phyloP scores from a whole-genome alignment of 2,113 vertebrate species.

The Trematomus loennbergii region DNA sequence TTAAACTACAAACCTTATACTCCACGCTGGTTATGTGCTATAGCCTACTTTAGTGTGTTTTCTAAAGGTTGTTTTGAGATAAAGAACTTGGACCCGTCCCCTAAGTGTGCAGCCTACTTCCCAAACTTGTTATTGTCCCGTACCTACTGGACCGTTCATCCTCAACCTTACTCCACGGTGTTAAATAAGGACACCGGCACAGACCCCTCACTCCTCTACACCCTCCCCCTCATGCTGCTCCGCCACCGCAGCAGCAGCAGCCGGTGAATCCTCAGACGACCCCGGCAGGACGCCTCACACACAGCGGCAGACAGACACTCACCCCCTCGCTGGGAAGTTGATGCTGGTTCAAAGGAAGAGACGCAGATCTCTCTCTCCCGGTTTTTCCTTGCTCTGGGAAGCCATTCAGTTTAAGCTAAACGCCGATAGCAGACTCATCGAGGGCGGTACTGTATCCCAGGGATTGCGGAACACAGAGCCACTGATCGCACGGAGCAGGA shows the following conservation, averaged over 20 bases:
- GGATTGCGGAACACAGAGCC: conserved; percentile 81
- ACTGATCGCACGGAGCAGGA: conserved; percentile 71
- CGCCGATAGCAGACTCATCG: conserved; percentile 85
- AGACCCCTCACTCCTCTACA: background rate
- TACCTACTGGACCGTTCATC: conserved; percentile 39
- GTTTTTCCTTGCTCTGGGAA: conserved; percentile 80
- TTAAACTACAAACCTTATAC: conserved; percentile 16
- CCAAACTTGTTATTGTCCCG: conserved; percentile 67
- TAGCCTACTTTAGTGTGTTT: background rate
- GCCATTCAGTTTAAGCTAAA: conserved; percentile 89
- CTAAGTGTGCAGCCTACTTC: conserved; percentile 35
- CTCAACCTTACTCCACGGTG: conserved; percentile 35
- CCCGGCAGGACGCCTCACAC: conserved; percentile 44
- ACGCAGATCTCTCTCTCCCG: conserved; percentile 69
- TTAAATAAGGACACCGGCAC: conserved; percentile 35
- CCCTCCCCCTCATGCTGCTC: background rate
- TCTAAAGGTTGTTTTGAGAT: background rate
- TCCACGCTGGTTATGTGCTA: background rate
- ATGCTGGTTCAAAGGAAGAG: conserved; percentile 69
- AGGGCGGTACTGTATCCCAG: conserved; percentile 78
- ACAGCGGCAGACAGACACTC: conserved; percentile 67
- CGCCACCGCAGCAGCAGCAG: background rate
- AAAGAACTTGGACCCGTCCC: conserved; percentile 58
- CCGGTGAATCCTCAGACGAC: conserved; percentile 60
- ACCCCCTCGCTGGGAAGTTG: conserved; percentile 77